Conservation (phyloP, 2,113 vertebrate species). For the Blennius ocellaris region DNA sequence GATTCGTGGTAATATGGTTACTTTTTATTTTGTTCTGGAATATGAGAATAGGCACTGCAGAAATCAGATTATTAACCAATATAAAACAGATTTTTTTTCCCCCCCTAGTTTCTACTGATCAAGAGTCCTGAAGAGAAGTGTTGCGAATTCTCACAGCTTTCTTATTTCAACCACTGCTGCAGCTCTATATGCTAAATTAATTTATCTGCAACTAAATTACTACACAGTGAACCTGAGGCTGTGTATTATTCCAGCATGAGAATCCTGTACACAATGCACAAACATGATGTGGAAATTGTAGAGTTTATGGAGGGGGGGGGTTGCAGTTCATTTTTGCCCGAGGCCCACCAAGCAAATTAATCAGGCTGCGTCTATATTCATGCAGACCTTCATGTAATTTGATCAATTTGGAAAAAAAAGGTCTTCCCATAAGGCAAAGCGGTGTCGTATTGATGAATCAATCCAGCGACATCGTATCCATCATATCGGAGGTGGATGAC, state of each 20-base stretch:
- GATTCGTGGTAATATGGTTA: not conserved
- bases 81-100: not conserved
- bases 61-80: not conserved
- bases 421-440: not conserved
- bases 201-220: not conserved
- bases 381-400: conserved; percentile 18
- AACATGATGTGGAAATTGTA: rapidly evolving
- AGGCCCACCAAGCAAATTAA: not conserved
- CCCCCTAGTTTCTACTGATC: no score
- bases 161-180: not conserved
- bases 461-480: conserved; percentile 22
- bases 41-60: not conserved
- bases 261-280: not conserved
- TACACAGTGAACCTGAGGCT: not conserved
- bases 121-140: not conserved
- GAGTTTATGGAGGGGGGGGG: not conserved
- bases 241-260: not conserved
- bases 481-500: conserved; percentile 21
- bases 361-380: conserved; percentile 3
- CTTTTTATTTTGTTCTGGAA: not conserved
- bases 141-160: not conserved
- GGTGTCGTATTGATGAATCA: conserved; percentile 24
- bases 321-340: not conserved
- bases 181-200: not conserved
- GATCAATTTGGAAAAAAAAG: conserved; percentile 28